phyloP scores from a whole-genome alignment of 2,888 invertebrate genomes.

The Cetonia aurata region DNA sequence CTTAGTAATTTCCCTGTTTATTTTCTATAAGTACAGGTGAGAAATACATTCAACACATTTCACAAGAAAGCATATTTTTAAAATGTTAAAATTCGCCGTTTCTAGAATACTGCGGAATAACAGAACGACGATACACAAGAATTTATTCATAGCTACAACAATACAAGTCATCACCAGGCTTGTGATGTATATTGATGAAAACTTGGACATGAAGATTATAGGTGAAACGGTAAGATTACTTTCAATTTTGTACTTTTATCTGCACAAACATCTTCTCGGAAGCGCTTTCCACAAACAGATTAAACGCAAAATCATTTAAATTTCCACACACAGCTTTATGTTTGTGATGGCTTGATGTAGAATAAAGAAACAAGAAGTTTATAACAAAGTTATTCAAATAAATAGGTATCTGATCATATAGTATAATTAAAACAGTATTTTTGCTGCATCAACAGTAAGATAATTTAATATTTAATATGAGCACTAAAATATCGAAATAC shows the following conservation, averaged over 20 bases:
- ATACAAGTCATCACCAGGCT: slow-evolving; percentile 81
- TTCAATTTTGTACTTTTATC: slow-evolving; percentile 46
- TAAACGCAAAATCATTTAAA: too few species aligned
- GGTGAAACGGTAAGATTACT: slow-evolving; percentile 74
- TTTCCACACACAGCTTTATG: too few species aligned
- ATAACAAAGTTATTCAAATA: too few species aligned
- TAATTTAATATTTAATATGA: too few species aligned
- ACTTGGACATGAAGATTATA: slow-evolving; percentile 67
- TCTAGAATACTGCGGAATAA: slow-evolving; percentile 82
- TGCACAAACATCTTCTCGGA: too few species aligned
- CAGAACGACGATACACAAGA: slow-evolving; percentile 88
- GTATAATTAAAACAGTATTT: too few species aligned
- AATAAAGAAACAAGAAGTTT: too few species aligned
- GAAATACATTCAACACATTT: slow-evolving; percentile 44
- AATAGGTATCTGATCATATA: too few species aligned
- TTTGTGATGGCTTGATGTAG: too few species aligned
- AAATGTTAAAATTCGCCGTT: slow-evolving; percentile 45
- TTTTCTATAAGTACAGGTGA: slow-evolving; percentile 88
- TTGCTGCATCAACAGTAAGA: too few species aligned
- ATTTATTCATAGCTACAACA: slow-evolving; percentile 85
- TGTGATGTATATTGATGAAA: slow-evolving; percentile 81
- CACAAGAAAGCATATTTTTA: background rate
- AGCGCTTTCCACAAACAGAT: too few species aligned
- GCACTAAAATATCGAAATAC: too few species aligned
- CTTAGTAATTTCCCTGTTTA: slow-evolving; percentile 79